Evolutionary conservation across 2,797 vertebrate species (phyloP).

Genomic region (Melanotaenia nigrans): DNA sequence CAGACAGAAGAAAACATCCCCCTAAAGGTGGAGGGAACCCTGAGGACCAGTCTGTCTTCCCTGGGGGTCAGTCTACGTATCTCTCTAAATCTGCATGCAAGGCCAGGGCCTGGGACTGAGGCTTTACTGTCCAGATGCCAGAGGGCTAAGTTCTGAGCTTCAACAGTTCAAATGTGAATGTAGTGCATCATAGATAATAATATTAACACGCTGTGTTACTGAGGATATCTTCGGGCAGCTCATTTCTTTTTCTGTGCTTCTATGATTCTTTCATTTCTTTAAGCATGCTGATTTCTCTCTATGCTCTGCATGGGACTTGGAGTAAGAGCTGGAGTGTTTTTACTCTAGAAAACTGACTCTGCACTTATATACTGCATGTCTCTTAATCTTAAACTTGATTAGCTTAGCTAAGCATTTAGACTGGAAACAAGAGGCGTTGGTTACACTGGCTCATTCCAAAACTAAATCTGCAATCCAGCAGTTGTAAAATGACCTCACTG

Average conservation of each 20-base stretch:
- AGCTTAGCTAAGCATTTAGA: neutral
- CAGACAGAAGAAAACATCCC: slow-evolving; percentile 80
- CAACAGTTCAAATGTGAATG: slow-evolving; percentile 37
- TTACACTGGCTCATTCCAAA: neutral
- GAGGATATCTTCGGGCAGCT: neutral
- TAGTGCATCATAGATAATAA: slow-evolving; percentile 26
- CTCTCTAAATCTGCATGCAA: slow-evolving; percentile 52
- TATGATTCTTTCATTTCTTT: neutral
- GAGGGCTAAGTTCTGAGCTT: slow-evolving; percentile 49
- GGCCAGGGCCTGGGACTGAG: slow-evolving; percentile 28
- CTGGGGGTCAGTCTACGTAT: slow-evolving; percentile 77
- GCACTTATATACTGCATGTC: neutral
- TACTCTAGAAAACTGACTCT: neutral
- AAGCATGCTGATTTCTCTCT: neutral
- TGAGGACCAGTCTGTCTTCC: slow-evolving; percentile 82
- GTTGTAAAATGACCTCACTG: neutral
- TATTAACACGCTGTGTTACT: neutral
- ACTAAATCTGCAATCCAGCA: neutral
- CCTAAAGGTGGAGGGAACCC: slow-evolving; percentile 78
- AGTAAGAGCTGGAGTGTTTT: neutral
- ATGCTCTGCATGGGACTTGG: neutral
- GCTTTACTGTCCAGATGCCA: slow-evolving; percentile 48
- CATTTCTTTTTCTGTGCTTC: neutral
- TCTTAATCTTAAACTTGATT: neutral
- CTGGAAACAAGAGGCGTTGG: neutral